phyloP scores from a whole-genome alignment of 2,113 vertebrate species.

The Diglossa brunneiventris region DNA sequence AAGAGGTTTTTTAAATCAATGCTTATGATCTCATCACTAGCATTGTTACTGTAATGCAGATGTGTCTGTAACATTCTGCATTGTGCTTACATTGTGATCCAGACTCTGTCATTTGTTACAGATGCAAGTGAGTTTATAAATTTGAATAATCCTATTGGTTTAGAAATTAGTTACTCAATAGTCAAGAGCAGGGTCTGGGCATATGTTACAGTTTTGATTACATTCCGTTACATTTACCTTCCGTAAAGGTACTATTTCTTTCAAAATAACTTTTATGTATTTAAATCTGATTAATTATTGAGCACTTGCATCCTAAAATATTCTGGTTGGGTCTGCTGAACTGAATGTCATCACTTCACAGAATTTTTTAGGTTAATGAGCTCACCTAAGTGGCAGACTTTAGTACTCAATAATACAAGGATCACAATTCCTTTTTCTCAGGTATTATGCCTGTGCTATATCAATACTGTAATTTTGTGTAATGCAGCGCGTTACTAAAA shows the following conservation, averaged over 20 bases:
- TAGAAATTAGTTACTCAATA: neutral
- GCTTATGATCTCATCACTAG: neutral
- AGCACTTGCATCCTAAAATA: neutral
- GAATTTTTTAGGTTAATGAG: neutral
- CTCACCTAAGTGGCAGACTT: neutral
- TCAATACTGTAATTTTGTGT: neutral
- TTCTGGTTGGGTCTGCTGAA: neutral
- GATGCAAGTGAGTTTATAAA: neutral
- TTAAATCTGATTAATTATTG: neutral
- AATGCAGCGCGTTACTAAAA: neutral
- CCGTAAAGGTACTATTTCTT: neutral
- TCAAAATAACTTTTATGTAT: neutral
- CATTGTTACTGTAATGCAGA: neutral
- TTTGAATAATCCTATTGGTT: neutral
- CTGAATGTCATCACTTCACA: neutral
- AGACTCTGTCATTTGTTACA: neutral
- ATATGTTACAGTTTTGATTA: neutral
- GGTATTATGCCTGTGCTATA: neutral
- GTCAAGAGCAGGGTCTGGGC: neutral
- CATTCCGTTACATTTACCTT: too few species aligned
- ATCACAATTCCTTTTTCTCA: neutral
- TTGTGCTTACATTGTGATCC: neutral
- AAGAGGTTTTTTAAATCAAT: constrained; percentile 3
- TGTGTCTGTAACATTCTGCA: neutral
- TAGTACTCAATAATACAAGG: neutral